Percentiles rank a stretch among this genome's conserved stretches.
Conservation (phyloP, 2,113 vertebrate genomes). For the Lutjanus erythropterus region DNA sequence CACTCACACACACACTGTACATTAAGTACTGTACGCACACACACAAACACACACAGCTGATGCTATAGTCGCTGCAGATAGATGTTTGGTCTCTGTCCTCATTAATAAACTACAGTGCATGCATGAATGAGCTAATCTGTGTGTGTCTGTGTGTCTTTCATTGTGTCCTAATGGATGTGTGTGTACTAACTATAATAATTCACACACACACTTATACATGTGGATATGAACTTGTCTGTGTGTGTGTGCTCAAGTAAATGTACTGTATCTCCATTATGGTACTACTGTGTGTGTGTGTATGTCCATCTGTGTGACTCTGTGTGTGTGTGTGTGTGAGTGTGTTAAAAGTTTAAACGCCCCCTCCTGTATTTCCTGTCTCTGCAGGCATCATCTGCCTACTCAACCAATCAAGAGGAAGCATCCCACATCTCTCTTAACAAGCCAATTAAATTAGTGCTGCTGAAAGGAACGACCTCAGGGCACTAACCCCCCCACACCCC, state of each 20-base stretch:
- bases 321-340: background rate
- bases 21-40: slow-evolving; percentile 1
- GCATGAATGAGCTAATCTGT: slow-evolving; percentile 53
- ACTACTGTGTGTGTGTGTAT: background rate
- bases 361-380: slow-evolving; percentile 52
- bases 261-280: background rate
- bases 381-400: slow-evolving; percentile 65
- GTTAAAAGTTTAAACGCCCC: slow-evolving; percentile 45
- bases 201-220: background rate
- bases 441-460: slow-evolving; percentile 77
- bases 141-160: slow-evolving; percentile 5
- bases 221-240: slow-evolving; percentile 6
- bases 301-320: background rate
- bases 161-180: background rate
- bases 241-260: slow-evolving; percentile 1
- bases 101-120: slow-evolving; percentile 68
- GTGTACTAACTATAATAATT: background rate
- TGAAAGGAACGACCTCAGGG: slow-evolving; percentile 63
- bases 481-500: slow-evolving; percentile 9
- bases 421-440: slow-evolving; percentile 70
- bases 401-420: slow-evolving; percentile 75
- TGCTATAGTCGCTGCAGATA: background rate
- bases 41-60: slow-evolving; percentile 2
- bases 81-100: slow-evolving; percentile 56
- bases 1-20: background rate